Percentiles rank a stretch among this genome's conserved stretches.
These are phyloP conservation scores for Melieria omissa DNA, from an alignment of 2,888 invertebrate genomes.

Conservation along the genomic window DNA sequence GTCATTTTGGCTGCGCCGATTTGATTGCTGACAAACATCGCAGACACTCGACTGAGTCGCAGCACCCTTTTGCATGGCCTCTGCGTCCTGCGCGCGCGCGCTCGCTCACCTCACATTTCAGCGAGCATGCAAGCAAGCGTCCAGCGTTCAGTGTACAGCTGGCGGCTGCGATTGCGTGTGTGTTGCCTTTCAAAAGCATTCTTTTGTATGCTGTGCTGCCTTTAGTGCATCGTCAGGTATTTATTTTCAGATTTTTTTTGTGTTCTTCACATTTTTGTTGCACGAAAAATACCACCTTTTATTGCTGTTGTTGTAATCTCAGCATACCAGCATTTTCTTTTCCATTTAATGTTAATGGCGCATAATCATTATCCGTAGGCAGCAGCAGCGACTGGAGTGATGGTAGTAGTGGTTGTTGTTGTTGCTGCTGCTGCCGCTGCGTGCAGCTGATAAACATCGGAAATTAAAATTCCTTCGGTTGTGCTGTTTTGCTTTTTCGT, in stretches of 20 bases:
- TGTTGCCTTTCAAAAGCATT: too few species aligned
- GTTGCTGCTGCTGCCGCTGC: conserved; percentile 23
- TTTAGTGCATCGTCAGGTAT: too few species aligned
- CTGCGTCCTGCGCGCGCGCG: too few species aligned
- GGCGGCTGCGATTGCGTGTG: too few species aligned
- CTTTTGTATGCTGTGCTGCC: too few species aligned
- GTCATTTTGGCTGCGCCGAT: too few species aligned
- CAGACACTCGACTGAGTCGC: too few species aligned
- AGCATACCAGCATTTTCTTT: conserved; percentile 25
- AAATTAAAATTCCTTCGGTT: conserved; percentile 63
- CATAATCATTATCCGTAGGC: conserved; percentile 34
- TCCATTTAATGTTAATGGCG: conserved; percentile 29
- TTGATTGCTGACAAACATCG: too few species aligned
- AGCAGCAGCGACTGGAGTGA: conserved; percentile 38
- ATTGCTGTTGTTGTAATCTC: conserved; percentile 25
- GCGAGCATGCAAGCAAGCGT: too few species aligned
- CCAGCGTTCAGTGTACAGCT: too few species aligned
- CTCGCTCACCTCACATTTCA: too few species aligned
- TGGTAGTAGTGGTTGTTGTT: conserved; percentile 20
- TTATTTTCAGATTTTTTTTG: not conserved
- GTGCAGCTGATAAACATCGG: conserved; percentile 56
- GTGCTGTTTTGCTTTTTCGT: conserved; percentile 43
- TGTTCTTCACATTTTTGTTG: conserved; percentile 1
- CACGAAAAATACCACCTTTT: conserved; percentile 1
- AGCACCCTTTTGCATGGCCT: too few species aligned